Evolutionary conservation across 2,797 vertebrate genomes (phyloP).

Genomic region (Trematomus bernacchii): DNA sequence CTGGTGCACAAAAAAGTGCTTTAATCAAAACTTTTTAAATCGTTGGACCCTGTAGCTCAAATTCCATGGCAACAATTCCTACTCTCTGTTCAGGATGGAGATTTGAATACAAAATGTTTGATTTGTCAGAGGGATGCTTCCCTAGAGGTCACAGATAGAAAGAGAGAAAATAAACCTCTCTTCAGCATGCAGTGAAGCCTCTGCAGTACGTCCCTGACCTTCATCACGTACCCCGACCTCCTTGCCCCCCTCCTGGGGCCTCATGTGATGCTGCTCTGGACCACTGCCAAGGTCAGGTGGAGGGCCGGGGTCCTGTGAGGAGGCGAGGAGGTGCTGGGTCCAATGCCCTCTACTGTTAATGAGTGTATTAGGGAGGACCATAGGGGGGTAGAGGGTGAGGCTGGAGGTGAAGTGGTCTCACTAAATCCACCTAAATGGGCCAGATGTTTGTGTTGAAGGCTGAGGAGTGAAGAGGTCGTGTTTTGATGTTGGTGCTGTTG

Average conservation of each 20-base stretch:
- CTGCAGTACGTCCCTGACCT: slow-evolving; percentile 60
- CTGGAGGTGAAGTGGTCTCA: slow-evolving; percentile 42
- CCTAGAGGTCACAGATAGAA: slow-evolving; percentile 16
- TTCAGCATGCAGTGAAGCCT: slow-evolving; percentile 53
- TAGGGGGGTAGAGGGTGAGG: slow-evolving; percentile 28
- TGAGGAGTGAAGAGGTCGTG: neutral
- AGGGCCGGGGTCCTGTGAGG: slow-evolving; percentile 55
- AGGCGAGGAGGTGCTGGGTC: slow-evolving; percentile 58
- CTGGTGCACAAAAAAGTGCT: no score
- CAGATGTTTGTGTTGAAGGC: slow-evolving; percentile 18
- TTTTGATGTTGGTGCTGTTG: neutral
- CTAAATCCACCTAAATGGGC: slow-evolving; percentile 8
- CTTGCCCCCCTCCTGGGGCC: slow-evolving; percentile 53
- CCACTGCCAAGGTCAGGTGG: slow-evolving; percentile 69
- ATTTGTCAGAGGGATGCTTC: slow-evolving; percentile 16
- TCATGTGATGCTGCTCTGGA: slow-evolving; percentile 62
- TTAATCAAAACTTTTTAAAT: no score
- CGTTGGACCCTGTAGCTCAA: no score
- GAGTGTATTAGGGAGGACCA: slow-evolving; percentile 46
- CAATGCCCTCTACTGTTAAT: slow-evolving; percentile 69
- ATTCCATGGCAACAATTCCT: neutral
- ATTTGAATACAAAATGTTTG: slow-evolving; percentile 30
- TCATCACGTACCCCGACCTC: slow-evolving; percentile 56
- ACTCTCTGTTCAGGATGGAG: neutral
- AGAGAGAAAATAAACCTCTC: slow-evolving; percentile 39